Evolutionary conservation across 2,113 vertebrate species (phyloP).

Genomic region (Tenrec ecaudatus): DNA sequence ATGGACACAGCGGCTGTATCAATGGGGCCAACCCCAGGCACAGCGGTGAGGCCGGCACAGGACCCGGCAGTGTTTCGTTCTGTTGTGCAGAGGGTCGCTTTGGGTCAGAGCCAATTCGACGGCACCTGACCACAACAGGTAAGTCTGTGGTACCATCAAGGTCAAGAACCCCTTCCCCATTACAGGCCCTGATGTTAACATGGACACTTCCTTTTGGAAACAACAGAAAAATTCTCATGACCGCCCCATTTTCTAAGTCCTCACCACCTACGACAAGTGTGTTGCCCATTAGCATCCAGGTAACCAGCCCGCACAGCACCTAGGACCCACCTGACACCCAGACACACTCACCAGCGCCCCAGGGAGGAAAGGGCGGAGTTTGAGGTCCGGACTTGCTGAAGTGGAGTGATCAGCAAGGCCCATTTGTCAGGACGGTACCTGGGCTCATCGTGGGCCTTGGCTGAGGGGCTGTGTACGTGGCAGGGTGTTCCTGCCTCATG

Average conservation of each 20-base stretch:
- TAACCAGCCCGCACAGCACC: neutral
- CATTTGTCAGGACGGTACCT: neutral
- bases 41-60: no score
- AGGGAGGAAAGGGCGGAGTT: neutral
- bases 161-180: neutral
- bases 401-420: neutral
- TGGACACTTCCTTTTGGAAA: conserved; percentile 21
- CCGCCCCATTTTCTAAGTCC: neutral
- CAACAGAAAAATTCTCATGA: conserved; percentile 21
- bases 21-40: no score
- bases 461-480: no score
- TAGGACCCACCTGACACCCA: neutral
- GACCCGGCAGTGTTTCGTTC: no score
- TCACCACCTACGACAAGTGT: neutral
- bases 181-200: neutral
- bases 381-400: neutral
- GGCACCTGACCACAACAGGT: no score
- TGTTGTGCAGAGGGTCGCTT: no score
- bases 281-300: neutral
- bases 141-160: neutral
- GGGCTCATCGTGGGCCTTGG: neutral
- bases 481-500: neutral
- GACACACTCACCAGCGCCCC: neutral
- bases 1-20: no score
- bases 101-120: no score